Conservation (phyloP, 92 coral and sea anemone species). For the Porites cylindrica region DNA sequence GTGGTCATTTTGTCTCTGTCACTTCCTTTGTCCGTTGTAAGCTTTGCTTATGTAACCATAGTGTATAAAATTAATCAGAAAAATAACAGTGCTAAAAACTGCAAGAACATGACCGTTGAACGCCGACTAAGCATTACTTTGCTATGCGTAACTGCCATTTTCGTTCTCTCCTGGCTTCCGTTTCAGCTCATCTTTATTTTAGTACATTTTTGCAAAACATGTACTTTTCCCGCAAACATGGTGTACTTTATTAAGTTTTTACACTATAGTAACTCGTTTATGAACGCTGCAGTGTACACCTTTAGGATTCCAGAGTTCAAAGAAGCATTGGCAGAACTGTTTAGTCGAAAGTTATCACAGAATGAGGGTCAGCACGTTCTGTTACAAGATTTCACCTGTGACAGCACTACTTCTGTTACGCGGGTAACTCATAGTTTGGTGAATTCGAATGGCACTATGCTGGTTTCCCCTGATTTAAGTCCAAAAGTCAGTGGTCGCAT, state of each 20-base stretch:
- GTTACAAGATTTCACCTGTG: constrained; percentile 28
- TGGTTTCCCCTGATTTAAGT: background rate
- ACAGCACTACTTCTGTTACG: constrained; percentile 41
- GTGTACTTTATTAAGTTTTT: constrained; percentile 61
- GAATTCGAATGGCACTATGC: background rate
- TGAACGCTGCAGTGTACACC: constrained; percentile 67
- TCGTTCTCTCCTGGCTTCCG: constrained; percentile 70
- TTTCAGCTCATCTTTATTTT: constrained; percentile 67
- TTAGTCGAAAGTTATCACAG: background rate
- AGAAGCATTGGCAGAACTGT: constrained; percentile 31
- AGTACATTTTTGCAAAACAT: constrained; percentile 64
- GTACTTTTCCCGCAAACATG: constrained; percentile 15
- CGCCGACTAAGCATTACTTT: constrained; percentile 61
- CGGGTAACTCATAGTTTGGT: constrained; percentile 7
- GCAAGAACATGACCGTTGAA: constrained; percentile 41
- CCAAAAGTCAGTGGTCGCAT: background rate
- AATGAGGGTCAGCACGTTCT: constrained; percentile 3
- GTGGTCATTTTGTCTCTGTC: constrained; percentile 40
- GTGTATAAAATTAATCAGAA: constrained; percentile 42
- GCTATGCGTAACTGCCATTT: constrained; percentile 60
- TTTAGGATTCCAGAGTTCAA: constrained; percentile 76
- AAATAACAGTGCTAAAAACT: constrained; percentile 32
- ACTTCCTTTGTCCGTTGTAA: constrained; percentile 40
- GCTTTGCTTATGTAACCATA: constrained; percentile 45
- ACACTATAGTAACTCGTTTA: constrained; percentile 74